Conservation (phyloP, 2,797 vertebrate genomes). For the Gymnopithys bicolor region DNA sequence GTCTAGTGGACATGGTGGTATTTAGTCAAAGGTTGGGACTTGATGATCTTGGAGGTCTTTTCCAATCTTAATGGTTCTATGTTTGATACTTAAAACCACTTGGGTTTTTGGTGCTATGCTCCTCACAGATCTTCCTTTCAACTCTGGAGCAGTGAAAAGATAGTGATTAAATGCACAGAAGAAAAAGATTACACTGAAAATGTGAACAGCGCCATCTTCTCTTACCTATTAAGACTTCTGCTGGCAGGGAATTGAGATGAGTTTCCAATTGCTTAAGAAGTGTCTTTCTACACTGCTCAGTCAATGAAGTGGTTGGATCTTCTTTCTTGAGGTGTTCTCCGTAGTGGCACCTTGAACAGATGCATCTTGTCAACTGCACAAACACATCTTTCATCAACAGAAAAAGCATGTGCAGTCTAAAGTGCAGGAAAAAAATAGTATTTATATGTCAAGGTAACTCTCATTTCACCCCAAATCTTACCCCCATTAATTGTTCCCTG, state of each 20-base stretch:
- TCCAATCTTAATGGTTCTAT: background rate
- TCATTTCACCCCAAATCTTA: background rate
- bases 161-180: background rate
- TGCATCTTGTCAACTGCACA: background rate
- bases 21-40: background rate
- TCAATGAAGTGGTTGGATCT: accelerated
- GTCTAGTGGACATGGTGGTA: background rate
- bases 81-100: background rate
- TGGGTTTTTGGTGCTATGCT: background rate
- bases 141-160: background rate
- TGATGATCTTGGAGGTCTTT: background rate
- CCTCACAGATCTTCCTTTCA: background rate
- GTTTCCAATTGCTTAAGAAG: background rate
- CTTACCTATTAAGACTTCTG: background rate
- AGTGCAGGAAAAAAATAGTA: background rate
- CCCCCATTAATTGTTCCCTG: accelerated
- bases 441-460: background rate
- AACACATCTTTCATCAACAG: background rate
- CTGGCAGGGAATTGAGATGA: background rate
- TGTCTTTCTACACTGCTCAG: background rate
- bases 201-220: background rate
- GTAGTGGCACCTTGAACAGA: background rate
- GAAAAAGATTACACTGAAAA: background rate
- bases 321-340: background rate
- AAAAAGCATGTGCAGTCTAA: background rate